phyloP scores from a whole-genome alignment of 2,888 invertebrate genomes.

The Lydus trimaculatus region DNA sequence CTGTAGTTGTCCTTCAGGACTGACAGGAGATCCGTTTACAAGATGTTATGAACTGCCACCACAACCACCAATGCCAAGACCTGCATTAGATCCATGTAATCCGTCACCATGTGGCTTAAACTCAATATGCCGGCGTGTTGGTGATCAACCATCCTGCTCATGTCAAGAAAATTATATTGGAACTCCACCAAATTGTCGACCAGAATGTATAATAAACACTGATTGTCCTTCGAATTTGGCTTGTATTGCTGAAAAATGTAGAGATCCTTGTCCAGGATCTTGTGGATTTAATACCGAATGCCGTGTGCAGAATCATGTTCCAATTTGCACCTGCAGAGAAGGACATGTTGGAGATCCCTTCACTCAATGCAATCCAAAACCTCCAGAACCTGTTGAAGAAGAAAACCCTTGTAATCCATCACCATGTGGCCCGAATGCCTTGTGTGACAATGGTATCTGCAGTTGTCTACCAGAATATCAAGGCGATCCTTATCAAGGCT shows the following conservation, averaged over 20 bases:
- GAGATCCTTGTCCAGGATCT: constrained; percentile 75
- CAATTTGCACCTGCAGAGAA: constrained; percentile 68
- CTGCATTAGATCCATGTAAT: constrained; percentile 65
- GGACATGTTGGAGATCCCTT: constrained; percentile 75
- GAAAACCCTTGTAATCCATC: constrained; percentile 76
- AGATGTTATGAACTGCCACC: constrained; percentile 65
- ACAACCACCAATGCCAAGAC: constrained; percentile 53
- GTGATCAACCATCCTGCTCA: constrained; percentile 71
- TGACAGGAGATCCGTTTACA: constrained; percentile 76
- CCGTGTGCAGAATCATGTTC: constrained; percentile 73
- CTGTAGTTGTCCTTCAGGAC: constrained; percentile 73
- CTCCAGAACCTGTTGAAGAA: constrained; percentile 37
- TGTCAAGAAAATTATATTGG: constrained; percentile 74
- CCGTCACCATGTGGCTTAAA: constrained; percentile 71
- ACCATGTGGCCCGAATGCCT: constrained; percentile 80
- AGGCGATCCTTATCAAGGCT: constrained; percentile 77
- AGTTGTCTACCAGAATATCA: constrained; percentile 74
- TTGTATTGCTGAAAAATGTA: constrained; percentile 75
- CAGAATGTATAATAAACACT: constrained; percentile 75
- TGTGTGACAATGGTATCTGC: constrained; percentile 75
- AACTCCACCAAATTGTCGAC: constrained; percentile 78
- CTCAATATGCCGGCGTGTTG: constrained; percentile 67
- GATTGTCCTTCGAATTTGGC: constrained; percentile 72
- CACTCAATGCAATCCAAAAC: constrained; percentile 65
- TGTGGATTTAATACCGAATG: constrained; percentile 77